Evolutionary conservation across 1,140 invertebrate species (phyloP).

Genomic region (Mylabris phalerata): DNA sequence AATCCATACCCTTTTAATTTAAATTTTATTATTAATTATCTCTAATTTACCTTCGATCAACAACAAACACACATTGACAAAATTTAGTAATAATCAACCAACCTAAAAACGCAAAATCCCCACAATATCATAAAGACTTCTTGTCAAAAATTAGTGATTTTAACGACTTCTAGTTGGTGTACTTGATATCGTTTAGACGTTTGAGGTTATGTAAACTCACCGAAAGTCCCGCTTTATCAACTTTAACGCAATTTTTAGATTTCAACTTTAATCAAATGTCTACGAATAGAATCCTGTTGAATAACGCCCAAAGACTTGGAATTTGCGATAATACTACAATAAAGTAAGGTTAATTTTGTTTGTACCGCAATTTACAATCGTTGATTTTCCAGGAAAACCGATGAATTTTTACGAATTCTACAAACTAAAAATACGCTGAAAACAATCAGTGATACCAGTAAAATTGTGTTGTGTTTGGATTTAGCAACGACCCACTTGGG

Average conservation of each 20-base stretch:
- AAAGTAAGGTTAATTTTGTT: constrained; percentile 21
- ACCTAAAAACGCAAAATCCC: too few relatives aligned
- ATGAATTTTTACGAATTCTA: constrained; percentile 32
- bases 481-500: constrained; percentile 27
- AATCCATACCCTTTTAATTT: not conserved
- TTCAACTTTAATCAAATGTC: not conserved
- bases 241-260: too few relatives aligned
- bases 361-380: not conserved
- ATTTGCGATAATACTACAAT: constrained; percentile 19
- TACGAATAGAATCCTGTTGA: constrained; percentile 16
- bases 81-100: too few relatives aligned
- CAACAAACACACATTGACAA: too few relatives aligned
- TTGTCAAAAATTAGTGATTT: too few relatives aligned
- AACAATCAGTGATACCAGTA: constrained; percentile 30
- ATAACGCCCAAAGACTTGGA: constrained; percentile 20
- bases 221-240: too few relatives aligned
- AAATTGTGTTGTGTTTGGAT: constrained; percentile 35
- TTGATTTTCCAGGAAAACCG: constrained; percentile 34
- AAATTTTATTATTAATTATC: not conserved
- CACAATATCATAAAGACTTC: too few relatives aligned
- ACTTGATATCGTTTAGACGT: too few relatives aligned
- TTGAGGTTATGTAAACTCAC: too few relatives aligned
- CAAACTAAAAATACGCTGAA: constrained; percentile 28
- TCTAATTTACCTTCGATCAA: too few relatives aligned
- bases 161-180: too few relatives aligned